These are phyloP conservation scores for Craseonycteris thonglongyai DNA, from an alignment of 2,113 vertebrate species.

Conservation along the genomic window DNA sequence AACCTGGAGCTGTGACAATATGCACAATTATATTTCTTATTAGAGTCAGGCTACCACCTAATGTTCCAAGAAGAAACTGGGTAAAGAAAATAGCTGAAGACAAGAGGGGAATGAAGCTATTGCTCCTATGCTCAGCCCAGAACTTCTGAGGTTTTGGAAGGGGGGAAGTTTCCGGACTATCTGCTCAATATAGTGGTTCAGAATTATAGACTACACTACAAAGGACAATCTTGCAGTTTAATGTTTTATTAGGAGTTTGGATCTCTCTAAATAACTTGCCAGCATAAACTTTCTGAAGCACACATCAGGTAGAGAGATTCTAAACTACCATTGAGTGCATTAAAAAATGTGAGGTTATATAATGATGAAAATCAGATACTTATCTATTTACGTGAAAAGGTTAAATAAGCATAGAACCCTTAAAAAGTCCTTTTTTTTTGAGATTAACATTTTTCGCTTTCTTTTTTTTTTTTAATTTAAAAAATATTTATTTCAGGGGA, in stretches of 20 bases:
- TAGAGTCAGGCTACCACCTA: background rate
- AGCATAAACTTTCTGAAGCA: background rate
- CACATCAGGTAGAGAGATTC: background rate
- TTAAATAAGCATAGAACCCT: background rate
- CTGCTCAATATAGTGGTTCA: background rate
- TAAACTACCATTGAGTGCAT: background rate
- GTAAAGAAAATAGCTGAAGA: background rate
- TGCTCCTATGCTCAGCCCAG: background rate
- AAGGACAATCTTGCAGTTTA: background rate
- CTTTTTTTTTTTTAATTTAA: slow-evolving; percentile 25
- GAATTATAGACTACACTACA: background rate
- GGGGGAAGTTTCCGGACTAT: background rate
- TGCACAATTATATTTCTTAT: background rate
- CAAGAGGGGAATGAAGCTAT: background rate
- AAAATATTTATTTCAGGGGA: too few species aligned
- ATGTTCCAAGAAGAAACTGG: background rate
- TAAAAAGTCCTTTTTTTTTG: background rate
- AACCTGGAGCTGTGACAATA: background rate
- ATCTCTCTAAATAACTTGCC: background rate
- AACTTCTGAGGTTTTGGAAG: background rate
- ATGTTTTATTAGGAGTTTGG: background rate
- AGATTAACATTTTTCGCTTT: background rate
- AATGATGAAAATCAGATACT: background rate
- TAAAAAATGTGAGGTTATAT: background rate
- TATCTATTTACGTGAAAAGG: background rate